These are phyloP conservation scores for Vulpes vulpes DNA, from an alignment of 2,113 vertebrate genomes.

Conservation along the genomic window DNA sequence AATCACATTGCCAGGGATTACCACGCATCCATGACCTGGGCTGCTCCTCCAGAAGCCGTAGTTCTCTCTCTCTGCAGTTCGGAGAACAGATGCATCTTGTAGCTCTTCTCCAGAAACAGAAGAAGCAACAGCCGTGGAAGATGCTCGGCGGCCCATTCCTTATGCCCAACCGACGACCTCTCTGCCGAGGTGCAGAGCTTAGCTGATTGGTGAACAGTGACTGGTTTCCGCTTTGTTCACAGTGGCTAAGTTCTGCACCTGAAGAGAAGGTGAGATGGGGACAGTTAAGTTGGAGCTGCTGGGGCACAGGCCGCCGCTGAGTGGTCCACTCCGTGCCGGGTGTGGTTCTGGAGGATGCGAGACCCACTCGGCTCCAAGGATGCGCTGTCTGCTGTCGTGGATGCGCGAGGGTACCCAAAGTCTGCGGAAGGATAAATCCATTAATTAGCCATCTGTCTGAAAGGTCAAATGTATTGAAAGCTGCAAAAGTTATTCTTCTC, in stretches of 20 bases:
- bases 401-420: neutral
- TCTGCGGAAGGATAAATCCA: neutral
- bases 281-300: constrained; percentile 76
- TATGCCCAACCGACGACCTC: constrained; percentile 88
- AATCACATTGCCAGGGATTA: constrained; percentile 99
- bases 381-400: neutral
- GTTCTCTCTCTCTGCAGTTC: constrained; percentile 15
- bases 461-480: neutral
- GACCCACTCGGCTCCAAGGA: neutral
- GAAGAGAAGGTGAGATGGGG: constrained; percentile 94
- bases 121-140: constrained; percentile 73
- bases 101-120: constrained; percentile 68
- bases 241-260: constrained; percentile 99
- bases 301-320: constrained; percentile 27
- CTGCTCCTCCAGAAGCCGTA: constrained; percentile 90
- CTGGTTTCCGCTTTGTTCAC: constrained; percentile 99
- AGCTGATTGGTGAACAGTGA: constrained; percentile 99
- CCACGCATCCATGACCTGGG: constrained; percentile 95
- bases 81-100: constrained; percentile 61
- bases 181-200: constrained; percentile 99
- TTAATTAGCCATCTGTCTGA: neutral
- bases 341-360: neutral
- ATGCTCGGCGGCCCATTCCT: constrained; percentile 73
- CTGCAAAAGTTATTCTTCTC: neutral
- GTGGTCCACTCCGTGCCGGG: neutral